Evolutionary conservation across 92 coral and sea anemone species (phyloP).

Genomic region (Virgularia gustaviana): DNA sequence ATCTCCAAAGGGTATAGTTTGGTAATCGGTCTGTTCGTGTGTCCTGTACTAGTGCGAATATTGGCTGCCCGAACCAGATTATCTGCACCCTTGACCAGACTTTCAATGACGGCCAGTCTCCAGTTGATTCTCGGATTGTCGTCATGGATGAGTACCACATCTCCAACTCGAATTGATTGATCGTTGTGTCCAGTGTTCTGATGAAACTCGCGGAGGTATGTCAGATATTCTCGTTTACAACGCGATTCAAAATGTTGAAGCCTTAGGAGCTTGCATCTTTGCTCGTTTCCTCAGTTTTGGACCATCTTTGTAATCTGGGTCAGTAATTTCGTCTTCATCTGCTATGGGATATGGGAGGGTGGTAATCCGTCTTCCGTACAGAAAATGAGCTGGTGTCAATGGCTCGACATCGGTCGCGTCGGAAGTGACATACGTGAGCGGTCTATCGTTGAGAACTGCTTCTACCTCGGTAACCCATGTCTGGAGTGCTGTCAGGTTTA

Average conservation of each 20-base stretch:
- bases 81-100: constrained; percentile 34
- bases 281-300: not conserved
- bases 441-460: constrained; percentile 16
- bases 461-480: constrained; percentile 20
- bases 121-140: constrained; percentile 35
- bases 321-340: not conserved
- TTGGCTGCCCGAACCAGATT: constrained; percentile 43
- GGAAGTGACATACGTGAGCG: constrained; percentile 17
- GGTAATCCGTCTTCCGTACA: too few species aligned
- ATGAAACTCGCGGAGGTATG: constrained; percentile 39
- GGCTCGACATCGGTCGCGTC: constrained; percentile 20
- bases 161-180: constrained; percentile 29
- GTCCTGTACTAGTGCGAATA: constrained; percentile 43
- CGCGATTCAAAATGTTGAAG: constrained; percentile 9
- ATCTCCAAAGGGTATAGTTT: constrained; percentile 48
- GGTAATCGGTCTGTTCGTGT: constrained; percentile 40
- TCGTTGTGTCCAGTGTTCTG: constrained; percentile 32
- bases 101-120: constrained; percentile 47
- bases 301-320: not conserved
- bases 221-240: constrained; percentile 43
- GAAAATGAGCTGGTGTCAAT: too few species aligned
- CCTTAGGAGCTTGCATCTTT: not conserved
- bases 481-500: constrained; percentile 35
- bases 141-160: constrained; percentile 43
- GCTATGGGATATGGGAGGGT: too few species aligned